Evolutionary conservation across 2,113 vertebrate species (phyloP), one percentile per base, ranked within the genome.

Genomic region (Pelusios castaneus): DNA sequence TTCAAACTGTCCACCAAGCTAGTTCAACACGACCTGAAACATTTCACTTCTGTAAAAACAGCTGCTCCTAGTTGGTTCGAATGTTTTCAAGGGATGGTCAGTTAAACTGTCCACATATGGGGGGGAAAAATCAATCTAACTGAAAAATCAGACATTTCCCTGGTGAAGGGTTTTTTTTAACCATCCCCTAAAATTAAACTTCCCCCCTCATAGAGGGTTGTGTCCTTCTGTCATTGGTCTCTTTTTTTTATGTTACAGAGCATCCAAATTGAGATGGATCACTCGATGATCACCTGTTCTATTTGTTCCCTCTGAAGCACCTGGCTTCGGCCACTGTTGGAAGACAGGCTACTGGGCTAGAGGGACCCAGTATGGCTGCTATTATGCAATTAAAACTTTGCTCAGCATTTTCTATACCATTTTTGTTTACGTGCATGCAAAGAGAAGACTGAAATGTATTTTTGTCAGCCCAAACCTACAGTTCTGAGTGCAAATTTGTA

Each of bases 21-120:
- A 88, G 85, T 94, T 67, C 60, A 92, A 55, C 78, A 96, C 75
- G 21, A 82, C 43, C 91, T 94, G 93, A 97, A 97, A 89, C 60
- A n/a, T 95, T 95, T 96, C 90, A 94, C 90, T 95, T 87, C 93
- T 96, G 88, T 92, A 92, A 97, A 96, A 92, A 89, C 96, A 97
- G 88, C 94, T 96, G 89, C 89, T 97, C 76, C 75, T 94, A 91
- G 82, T 60, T 34, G 55, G 95, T 84, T 92, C 91, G 91, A 88
- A 73, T 90, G 56, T 93, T 95, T 93, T 93, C 92, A 80, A 82
- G 84, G 88, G 78, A 84, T 78, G 55, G 73, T 87, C 4, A 34
- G 47, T 85, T 90, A 2, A 90, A 85, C 67, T 82, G 51, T 85
- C 79, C 95, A 94, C 43, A 70, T 94, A 70, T 82, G 0, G 0